Base-by-base conservation (phyloP, 2,113 vertebrate genomes). In the Phainopepla nitens region DNA sequence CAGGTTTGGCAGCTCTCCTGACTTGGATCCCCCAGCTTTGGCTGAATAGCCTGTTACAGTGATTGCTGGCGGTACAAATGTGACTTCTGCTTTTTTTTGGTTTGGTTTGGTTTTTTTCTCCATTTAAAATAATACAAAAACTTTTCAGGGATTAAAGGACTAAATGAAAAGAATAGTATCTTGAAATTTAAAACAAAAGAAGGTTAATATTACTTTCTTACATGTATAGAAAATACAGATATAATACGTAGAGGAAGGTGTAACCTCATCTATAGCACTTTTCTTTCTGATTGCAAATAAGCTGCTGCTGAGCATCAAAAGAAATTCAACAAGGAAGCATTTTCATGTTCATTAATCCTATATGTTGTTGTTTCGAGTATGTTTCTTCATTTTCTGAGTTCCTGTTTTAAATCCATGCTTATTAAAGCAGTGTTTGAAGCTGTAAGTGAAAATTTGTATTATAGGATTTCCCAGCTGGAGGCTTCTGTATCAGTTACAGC, bases 401-500 rank as follows among this genome's bases (percentile, higher is more conserved):
- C 31, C 45, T 89, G 10, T 62, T 92, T 92, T 80, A 82, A 85
- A 85, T 77, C 65, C 6, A 0, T 54, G 57, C 49, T 76, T 68
- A 58, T 88, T 92, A 93, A 73, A 69, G 36, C 66, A 4, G 42
- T 15, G 47, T 77, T 91, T 82, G 87, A 82, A 82, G 70, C 61
- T 65, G 28, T 33, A 79, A 90, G 54, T 80, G 70, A 72, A 85
- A 82, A 91, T 82, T 33, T 72, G 39, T 92, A 23, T 54, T 39
- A 41, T 3, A 72, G 39, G 73, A 70, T 65, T 76, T 95, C 91
- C 60, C 87, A 95, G 94, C 94, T 85, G 81, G 91, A 85, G 84
- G 84, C 91, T 90, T 21, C 10, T 85, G 89, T 94, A 62, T 94
- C 66, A 15, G 49, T 95, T 95, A 61, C 94, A 79, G 92, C 56